A percentile compares a stretch with the other conserved stretches of the same genome.
Conservation (phyloP, 1,140 invertebrate species). For the Phenacoccus solenopsis region DNA sequence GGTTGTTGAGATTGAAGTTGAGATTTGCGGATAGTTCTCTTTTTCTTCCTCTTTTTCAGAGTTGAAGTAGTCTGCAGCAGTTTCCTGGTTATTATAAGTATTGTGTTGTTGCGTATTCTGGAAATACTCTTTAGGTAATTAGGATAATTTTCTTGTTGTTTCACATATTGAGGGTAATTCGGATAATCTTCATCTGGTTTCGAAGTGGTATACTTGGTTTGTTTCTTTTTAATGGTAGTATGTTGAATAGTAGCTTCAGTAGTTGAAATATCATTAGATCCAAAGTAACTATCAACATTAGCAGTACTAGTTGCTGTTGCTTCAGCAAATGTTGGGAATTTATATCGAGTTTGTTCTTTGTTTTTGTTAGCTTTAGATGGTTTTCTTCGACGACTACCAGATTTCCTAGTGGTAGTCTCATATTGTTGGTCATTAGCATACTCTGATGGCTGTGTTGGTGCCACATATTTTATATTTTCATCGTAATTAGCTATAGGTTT, state of each 20-base stretch:
- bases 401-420: neutral
- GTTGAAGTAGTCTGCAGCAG: neutral
- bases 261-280: neutral
- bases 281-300: too few species aligned
- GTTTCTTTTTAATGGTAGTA: slow-evolving; percentile 18
- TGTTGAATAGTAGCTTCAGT: neutral
- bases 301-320: neutral
- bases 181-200: slow-evolving; percentile 18
- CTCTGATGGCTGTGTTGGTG: neutral
- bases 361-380: neutral
- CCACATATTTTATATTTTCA: neutral
- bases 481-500: neutral
- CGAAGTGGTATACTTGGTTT: slow-evolving; percentile 13
- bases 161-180: slow-evolving; percentile 20
- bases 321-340: slow-evolving; percentile 8
- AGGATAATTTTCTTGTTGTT: slow-evolving; percentile 15
- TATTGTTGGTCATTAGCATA: neutral
- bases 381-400: slow-evolving; percentile 2
- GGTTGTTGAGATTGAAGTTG: slow-evolving; percentile 17
- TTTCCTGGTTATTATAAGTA: neutral
- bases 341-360: slow-evolving; percentile 16
- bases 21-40: slow-evolving; percentile 16
- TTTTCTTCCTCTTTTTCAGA: slow-evolving; percentile 20
- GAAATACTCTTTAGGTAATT: neutral
- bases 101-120: neutral